phyloP scores from a whole-genome alignment of 1,140 invertebrate genomes.

The Coenobita brevimanus region DNA sequence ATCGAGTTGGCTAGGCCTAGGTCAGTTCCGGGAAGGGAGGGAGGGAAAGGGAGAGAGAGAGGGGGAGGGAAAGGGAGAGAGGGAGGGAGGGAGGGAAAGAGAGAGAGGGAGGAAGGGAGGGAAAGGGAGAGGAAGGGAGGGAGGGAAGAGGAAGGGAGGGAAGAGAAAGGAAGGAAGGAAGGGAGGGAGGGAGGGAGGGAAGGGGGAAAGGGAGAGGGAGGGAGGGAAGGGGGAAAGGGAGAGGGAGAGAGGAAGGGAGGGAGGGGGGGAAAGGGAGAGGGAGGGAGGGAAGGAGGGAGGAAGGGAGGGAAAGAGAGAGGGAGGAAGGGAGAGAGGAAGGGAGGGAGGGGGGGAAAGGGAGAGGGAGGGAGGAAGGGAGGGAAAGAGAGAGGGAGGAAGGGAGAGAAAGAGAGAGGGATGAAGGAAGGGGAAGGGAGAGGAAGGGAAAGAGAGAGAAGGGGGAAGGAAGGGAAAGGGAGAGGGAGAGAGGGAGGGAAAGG shows the following conservation, averaged over 20 bases:
- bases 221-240: background rate
- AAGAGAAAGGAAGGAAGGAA: no score
- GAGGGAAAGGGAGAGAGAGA: conserved; percentile 1
- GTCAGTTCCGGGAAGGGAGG: background rate
- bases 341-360: background rate
- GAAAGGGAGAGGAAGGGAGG: background rate
- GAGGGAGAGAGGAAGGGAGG: background rate
- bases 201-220: background rate
- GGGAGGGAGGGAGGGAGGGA: background rate
- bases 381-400: background rate
- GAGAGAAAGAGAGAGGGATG: background rate
- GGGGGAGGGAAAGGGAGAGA: conserved; percentile 8
- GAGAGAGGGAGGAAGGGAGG: background rate
- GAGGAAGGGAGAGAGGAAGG: background rate
- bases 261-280: background rate
- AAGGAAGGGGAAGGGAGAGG: background rate
- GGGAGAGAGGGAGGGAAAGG: background rate
- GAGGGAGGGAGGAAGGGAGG: background rate
- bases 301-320: background rate
- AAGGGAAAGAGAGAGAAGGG: background rate
- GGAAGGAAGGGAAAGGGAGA: background rate
- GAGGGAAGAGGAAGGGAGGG: background rate
- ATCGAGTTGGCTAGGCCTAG: background rate
- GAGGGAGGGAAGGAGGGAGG: no score
- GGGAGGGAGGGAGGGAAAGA: conserved; percentile 9